These are phyloP conservation scores for Hylyphantes graminicola DNA, from an alignment of 1,140 invertebrate genomes.

Conservation along the genomic window DNA sequence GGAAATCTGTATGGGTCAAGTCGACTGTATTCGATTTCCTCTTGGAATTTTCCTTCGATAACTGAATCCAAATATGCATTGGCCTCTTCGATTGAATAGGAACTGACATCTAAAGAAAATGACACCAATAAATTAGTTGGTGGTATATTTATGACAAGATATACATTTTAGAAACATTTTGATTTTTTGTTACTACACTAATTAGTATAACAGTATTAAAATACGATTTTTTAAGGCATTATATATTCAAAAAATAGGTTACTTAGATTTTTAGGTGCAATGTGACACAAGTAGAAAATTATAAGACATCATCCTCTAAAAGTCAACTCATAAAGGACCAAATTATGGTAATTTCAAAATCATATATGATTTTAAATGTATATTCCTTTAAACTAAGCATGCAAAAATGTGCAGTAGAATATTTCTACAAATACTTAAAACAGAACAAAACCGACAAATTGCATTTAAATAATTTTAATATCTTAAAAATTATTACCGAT, in stretches of 20 bases:
- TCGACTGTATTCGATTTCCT: slow-evolving; percentile 15
- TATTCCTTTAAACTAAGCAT: too few relatives aligned
- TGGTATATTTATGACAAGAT: neutral
- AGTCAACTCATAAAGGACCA: too few relatives aligned
- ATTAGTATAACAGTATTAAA: neutral
- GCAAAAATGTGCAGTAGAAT: too few relatives aligned
- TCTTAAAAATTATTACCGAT: too few relatives aligned
- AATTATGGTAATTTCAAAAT: too few relatives aligned
- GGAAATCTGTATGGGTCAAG: slow-evolving; percentile 27
- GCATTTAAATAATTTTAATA: too few relatives aligned
- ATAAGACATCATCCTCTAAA: too few relatives aligned
- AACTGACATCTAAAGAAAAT: neutral
- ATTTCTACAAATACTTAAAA: too few relatives aligned
- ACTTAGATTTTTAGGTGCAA: too few relatives aligned
- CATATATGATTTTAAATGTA: too few relatives aligned
- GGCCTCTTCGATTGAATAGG: slow-evolving; percentile 8
- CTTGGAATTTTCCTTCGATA: neutral
- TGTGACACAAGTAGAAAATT: too few relatives aligned
- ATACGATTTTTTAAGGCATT: neutral
- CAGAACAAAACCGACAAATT: too few relatives aligned
- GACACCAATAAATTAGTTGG: neutral
- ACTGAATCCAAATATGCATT: slow-evolving; percentile 23
- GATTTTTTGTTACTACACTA: neutral
- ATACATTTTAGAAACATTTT: neutral
- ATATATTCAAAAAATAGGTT: neutral